Evolutionary conservation across 2,113 vertebrate genomes (phyloP).

Genomic region (Tetrax tetrax): DNA sequence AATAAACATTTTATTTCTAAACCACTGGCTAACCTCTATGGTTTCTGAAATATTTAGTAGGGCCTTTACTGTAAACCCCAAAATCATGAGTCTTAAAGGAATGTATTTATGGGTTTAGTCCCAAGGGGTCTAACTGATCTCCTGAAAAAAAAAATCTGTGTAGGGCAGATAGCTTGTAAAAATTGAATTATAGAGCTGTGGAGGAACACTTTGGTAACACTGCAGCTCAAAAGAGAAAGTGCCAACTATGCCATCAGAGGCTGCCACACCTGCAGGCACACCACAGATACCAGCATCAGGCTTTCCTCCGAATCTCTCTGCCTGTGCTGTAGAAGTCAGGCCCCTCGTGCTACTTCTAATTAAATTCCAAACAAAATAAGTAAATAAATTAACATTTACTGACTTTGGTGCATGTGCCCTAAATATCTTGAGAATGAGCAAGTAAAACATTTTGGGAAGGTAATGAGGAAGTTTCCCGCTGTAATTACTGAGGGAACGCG

Average conservation of each 20-base stretch:
- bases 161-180: not conserved
- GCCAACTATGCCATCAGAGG: not conserved
- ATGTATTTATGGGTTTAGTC: not conserved
- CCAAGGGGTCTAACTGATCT: not conserved
- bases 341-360: not conserved
- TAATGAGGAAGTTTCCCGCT: not conserved
- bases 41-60: not conserved
- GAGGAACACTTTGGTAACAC: not conserved
- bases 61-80: not conserved
- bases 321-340: not conserved
- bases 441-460: not conserved
- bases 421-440: not conserved
- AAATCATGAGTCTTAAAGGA: not conserved
- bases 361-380: slow-evolving; percentile 31
- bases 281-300: not conserved
- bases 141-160: not conserved
- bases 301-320: not conserved
- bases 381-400: slow-evolving; percentile 26
- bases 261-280: not conserved
- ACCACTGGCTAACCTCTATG: not conserved
- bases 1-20: not conserved
- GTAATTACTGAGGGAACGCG: not conserved
- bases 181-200: not conserved
- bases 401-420: not conserved
- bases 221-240: not conserved